Conservation (phyloP, 1,140 invertebrate genomes). For the Pseudomyrmex sp. region DNA sequence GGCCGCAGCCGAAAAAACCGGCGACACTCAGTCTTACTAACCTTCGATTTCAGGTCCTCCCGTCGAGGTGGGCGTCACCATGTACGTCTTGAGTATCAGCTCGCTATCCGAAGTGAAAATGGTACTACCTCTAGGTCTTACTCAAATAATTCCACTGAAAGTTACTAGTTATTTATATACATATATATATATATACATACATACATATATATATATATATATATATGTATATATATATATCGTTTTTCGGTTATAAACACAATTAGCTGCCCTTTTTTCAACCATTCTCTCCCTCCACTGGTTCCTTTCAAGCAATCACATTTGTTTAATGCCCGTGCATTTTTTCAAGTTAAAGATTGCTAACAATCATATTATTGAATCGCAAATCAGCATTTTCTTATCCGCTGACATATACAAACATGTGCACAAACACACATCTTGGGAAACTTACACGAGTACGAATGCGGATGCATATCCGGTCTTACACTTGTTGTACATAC, state of each 20-base stretch:
- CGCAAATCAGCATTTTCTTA: constrained; percentile 57
- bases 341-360: constrained; percentile 48
- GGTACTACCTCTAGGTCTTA: constrained; percentile 91
- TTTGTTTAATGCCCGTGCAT: constrained; percentile 67
- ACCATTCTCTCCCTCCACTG: constrained; percentile 34
- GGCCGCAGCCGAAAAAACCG: constrained; percentile 77
- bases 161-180: constrained; percentile 61
- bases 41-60: constrained; percentile 94
- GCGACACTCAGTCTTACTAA: constrained; percentile 84
- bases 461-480: constrained; percentile 31
- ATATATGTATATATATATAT: neutral
- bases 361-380: constrained; percentile 54
- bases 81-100: constrained; percentile 99
- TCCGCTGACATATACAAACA: constrained; percentile 25
- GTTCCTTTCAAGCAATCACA: constrained; percentile 65
- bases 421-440: constrained; percentile 21
- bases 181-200: no score
- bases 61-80: constrained; percentile 98
- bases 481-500: constrained; percentile 61
- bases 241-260: constrained; percentile 62
- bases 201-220: no score
- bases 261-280: constrained; percentile 50
- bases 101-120: constrained; percentile 99
- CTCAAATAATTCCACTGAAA: constrained; percentile 82
- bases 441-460: constrained; percentile 15